phyloP scores from a whole-genome alignment of 2,113 vertebrate species.

The Forbesichthys papilliferus region DNA sequence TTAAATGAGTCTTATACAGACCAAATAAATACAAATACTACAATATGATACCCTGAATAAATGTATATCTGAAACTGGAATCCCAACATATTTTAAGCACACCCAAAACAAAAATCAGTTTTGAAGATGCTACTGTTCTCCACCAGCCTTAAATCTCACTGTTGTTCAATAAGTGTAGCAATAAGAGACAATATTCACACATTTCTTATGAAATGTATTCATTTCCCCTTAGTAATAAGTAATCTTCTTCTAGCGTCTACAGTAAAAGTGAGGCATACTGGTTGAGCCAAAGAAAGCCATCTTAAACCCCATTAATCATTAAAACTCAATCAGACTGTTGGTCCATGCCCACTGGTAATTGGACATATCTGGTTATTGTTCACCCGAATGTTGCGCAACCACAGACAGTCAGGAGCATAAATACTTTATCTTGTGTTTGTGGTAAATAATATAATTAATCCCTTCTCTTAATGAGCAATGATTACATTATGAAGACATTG shows the following conservation, averaged over 20 bases:
- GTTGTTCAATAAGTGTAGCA: slow-evolving; percentile 17
- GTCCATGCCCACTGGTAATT: slow-evolving; percentile 48
- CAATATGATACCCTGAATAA: too few relatives aligned
- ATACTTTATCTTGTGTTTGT: slow-evolving; percentile 53
- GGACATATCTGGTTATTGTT: slow-evolving; percentile 57
- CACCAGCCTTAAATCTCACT: not conserved
- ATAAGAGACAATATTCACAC: not conserved
- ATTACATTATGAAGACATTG: slow-evolving; percentile 68
- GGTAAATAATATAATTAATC: slow-evolving; percentile 67
- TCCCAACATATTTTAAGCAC: too few relatives aligned
- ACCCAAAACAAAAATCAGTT: too few relatives aligned
- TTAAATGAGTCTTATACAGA: too few relatives aligned
- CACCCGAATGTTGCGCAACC: slow-evolving; percentile 41
- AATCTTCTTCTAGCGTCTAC: slow-evolving; percentile 4
- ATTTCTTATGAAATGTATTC: slow-evolving; percentile 16
- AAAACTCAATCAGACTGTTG: slow-evolving; percentile 54
- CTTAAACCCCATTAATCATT: slow-evolving; percentile 61
- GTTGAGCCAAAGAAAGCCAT: slow-evolving; percentile 22
- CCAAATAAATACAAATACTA: too few relatives aligned
- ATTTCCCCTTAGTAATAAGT: slow-evolving; percentile 3
- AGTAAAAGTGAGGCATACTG: slow-evolving; percentile 14
- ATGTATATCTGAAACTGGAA: too few relatives aligned
- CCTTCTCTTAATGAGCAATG: slow-evolving; percentile 62
- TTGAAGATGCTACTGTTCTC: not conserved
- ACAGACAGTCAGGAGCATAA: slow-evolving; percentile 42